Percentiles rank a stretch among this genome's conserved stretches.
These are phyloP conservation scores for Slavum lentiscoides DNA, from an alignment of 2,888 invertebrate species.

Conservation along the genomic window DNA sequence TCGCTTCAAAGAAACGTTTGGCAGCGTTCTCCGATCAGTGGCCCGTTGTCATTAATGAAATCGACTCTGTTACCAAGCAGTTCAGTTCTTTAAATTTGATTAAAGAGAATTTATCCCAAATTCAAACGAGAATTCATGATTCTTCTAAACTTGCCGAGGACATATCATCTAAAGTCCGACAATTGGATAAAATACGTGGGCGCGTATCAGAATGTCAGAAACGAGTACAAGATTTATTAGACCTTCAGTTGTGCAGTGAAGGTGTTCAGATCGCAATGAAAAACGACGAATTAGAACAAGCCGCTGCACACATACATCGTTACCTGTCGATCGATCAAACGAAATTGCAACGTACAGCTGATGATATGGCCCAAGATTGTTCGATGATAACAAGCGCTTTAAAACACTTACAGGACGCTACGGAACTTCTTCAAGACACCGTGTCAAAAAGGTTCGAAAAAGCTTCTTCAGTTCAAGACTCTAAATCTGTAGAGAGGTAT, in stretches of 20 bases:
- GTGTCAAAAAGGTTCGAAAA: conserved; percentile 85
- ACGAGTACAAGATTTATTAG: conserved; percentile 90
- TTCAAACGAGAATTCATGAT: conserved; percentile 43
- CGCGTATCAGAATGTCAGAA: conserved; percentile 93
- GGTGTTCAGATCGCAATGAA: conserved; percentile 94
- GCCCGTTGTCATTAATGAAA: conserved; percentile 36
- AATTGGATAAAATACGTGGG: conserved; percentile 78
- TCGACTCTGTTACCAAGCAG: conserved; percentile 24
- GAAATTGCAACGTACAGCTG: conserved; percentile 74
- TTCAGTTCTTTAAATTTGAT: conserved; percentile 15
- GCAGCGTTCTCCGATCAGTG: conserved; percentile 20
- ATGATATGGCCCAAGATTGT: conserved; percentile 72
- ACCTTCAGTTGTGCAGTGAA: conserved; percentile 92
- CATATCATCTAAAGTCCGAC: conserved; percentile 93
- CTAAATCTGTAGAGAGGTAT: conserved; percentile 88
- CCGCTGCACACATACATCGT: conserved; percentile 92
- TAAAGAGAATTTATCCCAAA: conserved; percentile 30
- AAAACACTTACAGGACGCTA: conserved; percentile 74
- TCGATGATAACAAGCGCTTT: conserved; percentile 74
- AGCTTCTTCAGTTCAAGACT: conserved; percentile 84
- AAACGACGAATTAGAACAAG: conserved; percentile 95
- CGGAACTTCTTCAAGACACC: conserved; percentile 71
- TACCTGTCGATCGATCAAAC: conserved; percentile 91
- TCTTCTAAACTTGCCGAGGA: conserved; percentile 85
- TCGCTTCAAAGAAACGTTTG: conserved; percentile 39